phyloP scores from a whole-genome alignment of 1,140 invertebrate genomes.

The Bombus affinis region DNA sequence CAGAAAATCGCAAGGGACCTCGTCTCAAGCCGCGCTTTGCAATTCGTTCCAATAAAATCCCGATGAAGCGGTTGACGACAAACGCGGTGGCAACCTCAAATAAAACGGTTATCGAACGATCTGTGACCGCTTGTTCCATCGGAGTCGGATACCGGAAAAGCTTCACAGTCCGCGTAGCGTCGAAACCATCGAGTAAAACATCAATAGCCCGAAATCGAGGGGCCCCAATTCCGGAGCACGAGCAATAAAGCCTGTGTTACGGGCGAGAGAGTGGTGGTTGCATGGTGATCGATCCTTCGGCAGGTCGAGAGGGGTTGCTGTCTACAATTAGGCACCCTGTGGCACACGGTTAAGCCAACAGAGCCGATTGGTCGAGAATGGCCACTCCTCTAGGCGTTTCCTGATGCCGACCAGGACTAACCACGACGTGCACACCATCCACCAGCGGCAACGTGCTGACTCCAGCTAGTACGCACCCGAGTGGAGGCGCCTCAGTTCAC shows the following conservation, averaged over 20 bases:
- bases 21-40: not conserved
- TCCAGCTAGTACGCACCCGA: conserved; percentile 53
- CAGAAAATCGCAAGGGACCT: not conserved
- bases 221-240: conserved; percentile 23
- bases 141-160: not conserved
- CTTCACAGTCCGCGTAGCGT: not conserved
- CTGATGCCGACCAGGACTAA: conserved; percentile 50
- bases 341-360: conserved; percentile 14
- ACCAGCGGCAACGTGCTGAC: conserved; percentile 58
- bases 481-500: conserved; percentile 71
- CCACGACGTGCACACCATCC: conserved; percentile 61
- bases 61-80: not conserved
- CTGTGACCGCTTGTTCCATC: not conserved
- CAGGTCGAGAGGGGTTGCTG: conserved; percentile 64
- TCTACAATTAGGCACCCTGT: conserved; percentile 67
- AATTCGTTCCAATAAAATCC: not conserved
- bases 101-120: not conserved
- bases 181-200: not conserved
- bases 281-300: conserved; percentile 57
- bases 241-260: conserved; percentile 32
- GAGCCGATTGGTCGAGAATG: conserved; percentile 71
- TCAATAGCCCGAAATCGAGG: not conserved
- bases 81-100: not conserved
- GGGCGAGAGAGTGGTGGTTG: conserved; percentile 37
- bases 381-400: conserved; percentile 80